phyloP scores from a whole-genome alignment of 1,140 invertebrate genomes.

The Drosophila kohkoa region DNA sequence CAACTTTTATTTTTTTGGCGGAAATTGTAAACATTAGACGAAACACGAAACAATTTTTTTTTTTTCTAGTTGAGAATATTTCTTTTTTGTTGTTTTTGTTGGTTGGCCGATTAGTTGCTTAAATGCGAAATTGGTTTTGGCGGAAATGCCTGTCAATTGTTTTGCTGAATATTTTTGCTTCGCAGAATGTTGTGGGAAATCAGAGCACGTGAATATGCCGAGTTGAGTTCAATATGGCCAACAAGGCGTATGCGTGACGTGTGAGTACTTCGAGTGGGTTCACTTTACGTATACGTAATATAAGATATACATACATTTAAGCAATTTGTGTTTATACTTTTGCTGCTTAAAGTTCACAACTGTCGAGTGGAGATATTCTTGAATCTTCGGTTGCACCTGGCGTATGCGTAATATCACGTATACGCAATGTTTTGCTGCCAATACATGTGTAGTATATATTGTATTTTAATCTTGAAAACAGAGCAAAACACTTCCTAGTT shows the following conservation, averaged over 20 bases:
- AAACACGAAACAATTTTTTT: conserved; percentile 37
- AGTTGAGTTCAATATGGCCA: conserved; percentile 11
- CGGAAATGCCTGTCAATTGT: conserved; percentile 77
- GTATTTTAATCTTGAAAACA: neutral
- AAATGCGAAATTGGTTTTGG: conserved; percentile 50
- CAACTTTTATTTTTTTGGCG: conserved; percentile 60
- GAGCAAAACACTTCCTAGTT: neutral
- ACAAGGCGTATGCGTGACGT: conserved; percentile 63
- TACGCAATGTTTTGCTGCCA: conserved; percentile 39
- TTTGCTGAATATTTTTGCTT: conserved; percentile 24
- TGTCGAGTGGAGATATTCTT: neutral
- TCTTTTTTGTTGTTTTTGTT: conserved; percentile 35
- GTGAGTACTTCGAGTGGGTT: neutral
- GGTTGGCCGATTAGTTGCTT: conserved; percentile 15
- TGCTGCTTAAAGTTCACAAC: neutral
- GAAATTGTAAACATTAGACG: conserved; percentile 72
- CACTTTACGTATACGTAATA: conserved; percentile 28
- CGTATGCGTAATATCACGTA: conserved; percentile 64
- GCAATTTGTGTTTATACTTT: neutral
- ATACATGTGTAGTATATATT: no score
- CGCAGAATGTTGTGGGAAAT: conserved; percentile 7
- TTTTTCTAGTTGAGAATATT: conserved; percentile 60
- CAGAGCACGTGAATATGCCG: conserved; percentile 52
- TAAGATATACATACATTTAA: neutral
- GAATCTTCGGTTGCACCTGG: conserved; percentile 6